Conservation (phyloP, 2,888 invertebrate species). For the Clistopyga incitator region DNA sequence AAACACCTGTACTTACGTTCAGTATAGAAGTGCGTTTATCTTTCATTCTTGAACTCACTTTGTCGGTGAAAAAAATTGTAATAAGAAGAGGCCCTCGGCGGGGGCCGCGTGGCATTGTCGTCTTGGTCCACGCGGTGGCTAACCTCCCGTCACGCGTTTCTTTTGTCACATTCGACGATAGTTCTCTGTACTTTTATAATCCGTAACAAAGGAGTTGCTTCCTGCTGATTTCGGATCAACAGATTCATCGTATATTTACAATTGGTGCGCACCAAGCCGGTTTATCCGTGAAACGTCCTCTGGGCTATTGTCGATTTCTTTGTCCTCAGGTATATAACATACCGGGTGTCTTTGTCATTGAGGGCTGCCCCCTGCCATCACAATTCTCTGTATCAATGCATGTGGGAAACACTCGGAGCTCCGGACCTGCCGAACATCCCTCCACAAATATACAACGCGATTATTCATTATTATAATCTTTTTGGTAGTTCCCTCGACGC, state of each 20-base stretch:
- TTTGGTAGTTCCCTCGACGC: not conserved
- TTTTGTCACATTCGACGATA: conserved; percentile 55
- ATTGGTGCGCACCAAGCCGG: conserved; percentile 50
- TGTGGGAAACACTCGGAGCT: conserved; percentile 55
- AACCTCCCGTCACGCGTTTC: conserved; percentile 60
- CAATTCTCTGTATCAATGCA: conserved; percentile 47
- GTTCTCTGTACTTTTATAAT: conserved; percentile 56
- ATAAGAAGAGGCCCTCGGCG: conserved; percentile 51
- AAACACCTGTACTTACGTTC: conserved; percentile 53
- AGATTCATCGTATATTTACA: conserved; percentile 64
- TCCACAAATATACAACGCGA: conserved; percentile 23
- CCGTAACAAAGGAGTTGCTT: conserved; percentile 64
- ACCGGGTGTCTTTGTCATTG: conserved; percentile 23
- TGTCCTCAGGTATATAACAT: conserved; percentile 23
- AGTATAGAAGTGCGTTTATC: not conserved
- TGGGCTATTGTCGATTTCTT: conserved; percentile 23
- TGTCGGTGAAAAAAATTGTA: conserved; percentile 43
- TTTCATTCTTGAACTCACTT: conserved; percentile 15
- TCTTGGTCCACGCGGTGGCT: conserved; percentile 59
- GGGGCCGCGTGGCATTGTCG: conserved; percentile 57
- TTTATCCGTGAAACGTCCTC: conserved; percentile 49
- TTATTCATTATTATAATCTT: not conserved
- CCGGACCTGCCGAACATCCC: conserved; percentile 16
- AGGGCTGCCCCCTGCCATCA: conserved; percentile 30
- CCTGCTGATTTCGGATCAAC: conserved; percentile 66